Conservation (phyloP, 2,113 vertebrate genomes). For the Mus pahari region DNA sequence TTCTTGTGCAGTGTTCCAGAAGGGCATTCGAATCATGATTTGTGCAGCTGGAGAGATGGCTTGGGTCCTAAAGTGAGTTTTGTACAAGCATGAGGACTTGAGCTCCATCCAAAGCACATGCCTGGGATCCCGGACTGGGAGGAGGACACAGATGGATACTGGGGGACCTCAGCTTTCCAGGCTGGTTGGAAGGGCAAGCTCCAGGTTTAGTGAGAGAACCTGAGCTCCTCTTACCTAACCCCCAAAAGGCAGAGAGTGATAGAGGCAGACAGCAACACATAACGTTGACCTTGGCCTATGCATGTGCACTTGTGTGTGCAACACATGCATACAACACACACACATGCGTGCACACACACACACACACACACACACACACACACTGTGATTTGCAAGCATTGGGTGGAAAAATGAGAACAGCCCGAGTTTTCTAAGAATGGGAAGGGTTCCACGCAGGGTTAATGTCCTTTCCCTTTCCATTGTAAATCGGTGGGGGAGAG, state of each 20-base stretch:
- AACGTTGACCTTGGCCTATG: neutral
- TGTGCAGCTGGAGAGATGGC: neutral
- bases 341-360: neutral
- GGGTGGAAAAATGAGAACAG: neutral
- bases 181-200: neutral
- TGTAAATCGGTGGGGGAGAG: neutral
- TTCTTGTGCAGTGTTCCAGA: neutral
- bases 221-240: no score
- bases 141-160: neutral
- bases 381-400: neutral
- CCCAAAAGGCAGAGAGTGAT: neutral
- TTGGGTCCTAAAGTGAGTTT: neutral
- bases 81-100: neutral
- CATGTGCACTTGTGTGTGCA: neutral
- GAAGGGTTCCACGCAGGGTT: neutral
- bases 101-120: no score
- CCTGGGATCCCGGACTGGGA: neutral
- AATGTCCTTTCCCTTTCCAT: neutral
- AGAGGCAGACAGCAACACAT: neutral
- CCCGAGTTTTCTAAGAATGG: neutral
- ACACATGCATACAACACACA: neutral
- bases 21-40: neutral
- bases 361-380: neutral
- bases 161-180: neutral
- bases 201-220: neutral